Evolutionary conservation across 2,888 invertebrate genomes (phyloP), one percentile per base, ranked within the genome.

Genomic region (Drosophila antonietae): DNA sequence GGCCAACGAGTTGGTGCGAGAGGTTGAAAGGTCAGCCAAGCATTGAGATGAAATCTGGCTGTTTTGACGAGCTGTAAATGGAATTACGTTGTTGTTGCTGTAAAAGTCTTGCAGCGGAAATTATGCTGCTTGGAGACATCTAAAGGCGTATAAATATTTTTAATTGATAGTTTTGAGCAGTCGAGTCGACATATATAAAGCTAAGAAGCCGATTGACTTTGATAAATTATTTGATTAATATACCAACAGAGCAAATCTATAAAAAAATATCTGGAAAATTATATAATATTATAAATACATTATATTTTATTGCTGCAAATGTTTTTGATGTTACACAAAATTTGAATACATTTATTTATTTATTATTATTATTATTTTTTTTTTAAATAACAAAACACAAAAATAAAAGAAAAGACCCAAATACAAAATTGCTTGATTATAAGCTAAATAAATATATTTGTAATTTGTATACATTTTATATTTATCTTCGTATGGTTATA

Each of bases 21-120:
- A 28, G 57, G 68, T 44, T 69, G 37, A 69, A 41, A 68, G 78
- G 56, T 55, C 80, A 80, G 55, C 65, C 57, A 55, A 72, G 65
- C 80, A 53, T 39, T 65, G 41, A 59, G 72, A 62, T 83, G 31
- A 23, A 39, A 53, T 23, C 43, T 64, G 33, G 6, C 23, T 3
- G 47, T n/a, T 64, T 14, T 43, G 62, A 46, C 37, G 14, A 55
- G 55, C 35, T 49, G 41, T 18, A 51, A 23, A 37, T 35, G 20
- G 28, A n/a, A 23, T 31, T 28, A 10, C 14, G 28, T 56, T 49
- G 15, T 46, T 43, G 47, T 35, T 49, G 28, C 56, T 49, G 9
- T 23, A 23, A 7, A 23, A 23, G 7, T 23, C 14, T 33, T 49
- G 49, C 49, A 49, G 31, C 49, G 49, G n/a, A 33, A 49, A 4